Base-by-base conservation (phyloP, 2,797 vertebrate genomes). In the Pyrocephalus nanus region DNA sequence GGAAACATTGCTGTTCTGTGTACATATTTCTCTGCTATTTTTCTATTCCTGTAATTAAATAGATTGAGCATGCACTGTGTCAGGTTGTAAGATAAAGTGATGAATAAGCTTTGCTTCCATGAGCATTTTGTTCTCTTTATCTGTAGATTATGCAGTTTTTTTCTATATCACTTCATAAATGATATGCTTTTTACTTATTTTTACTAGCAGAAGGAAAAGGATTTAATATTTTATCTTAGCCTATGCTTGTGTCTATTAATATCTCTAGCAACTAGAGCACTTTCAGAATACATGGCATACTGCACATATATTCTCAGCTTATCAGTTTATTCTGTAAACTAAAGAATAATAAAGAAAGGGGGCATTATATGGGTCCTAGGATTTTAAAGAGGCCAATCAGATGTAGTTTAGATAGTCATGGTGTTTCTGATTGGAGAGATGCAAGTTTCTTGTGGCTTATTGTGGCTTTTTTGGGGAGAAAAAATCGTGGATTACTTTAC, bases 371-470 rank as follows among this genome's bases (percentile, higher is more conserved):
- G 95, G 96, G 94, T 97, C 94, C 93, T 91, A 83, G 82, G 40
- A 94, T 94, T 97, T 96, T 92, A 94, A 94, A 92, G 95, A 96
- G 97, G 95, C 98, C 98, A 98, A 98, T 98, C 97, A 96, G 96
- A 97, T 96, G 92, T 96, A 96, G 95, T 95, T 96, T 97, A 95
- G 94, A 94, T 97, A 96, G 97, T 96, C 94, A 88, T 96, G 89
- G 92, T 97, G 97, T 97, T 97, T 93, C 98, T 98, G 97, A 98
- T 98, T 98, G 98, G 98, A 97, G 97, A 97, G 96, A 96, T 96
- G 80, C 88, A 92, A 97, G 93, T 95, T 96, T 97, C 96, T 94
- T 94, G 84, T 79, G 95, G 50, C 77, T 97, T 97, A 89, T 95
- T 96, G 93, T 95, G 92, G 84, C 67, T 94, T 96, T 92, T 91